These are phyloP conservation scores for Lasioglossum figueresi DNA, from an alignment of 2,888 invertebrate species.

Conservation along the genomic window DNA sequence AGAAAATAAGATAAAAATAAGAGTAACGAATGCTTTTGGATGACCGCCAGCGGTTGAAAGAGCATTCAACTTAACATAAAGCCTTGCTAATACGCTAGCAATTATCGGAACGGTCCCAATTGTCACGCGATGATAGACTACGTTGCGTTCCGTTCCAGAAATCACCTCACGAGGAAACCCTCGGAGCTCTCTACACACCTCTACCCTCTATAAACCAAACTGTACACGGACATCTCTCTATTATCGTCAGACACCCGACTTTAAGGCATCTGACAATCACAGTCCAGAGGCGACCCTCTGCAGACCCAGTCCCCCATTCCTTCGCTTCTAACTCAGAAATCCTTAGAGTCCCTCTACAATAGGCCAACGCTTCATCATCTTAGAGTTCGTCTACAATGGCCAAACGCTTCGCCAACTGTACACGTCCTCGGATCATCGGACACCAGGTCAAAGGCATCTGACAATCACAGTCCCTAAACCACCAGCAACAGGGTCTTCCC, in stretches of 20 bases:
- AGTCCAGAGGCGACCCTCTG: background rate
- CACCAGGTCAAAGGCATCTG: background rate
- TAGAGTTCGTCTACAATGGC: background rate
- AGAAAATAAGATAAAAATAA: background rate
- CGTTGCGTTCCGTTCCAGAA: background rate
- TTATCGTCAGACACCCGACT: background rate
- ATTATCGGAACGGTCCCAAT: background rate
- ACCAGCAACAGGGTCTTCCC: background rate
- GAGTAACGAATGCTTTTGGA: background rate
- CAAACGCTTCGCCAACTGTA: background rate
- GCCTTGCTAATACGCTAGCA: background rate
- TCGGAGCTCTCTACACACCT: background rate
- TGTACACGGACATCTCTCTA: background rate
- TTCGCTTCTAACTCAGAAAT: background rate
- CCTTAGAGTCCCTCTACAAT: background rate
- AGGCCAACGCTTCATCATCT: background rate
- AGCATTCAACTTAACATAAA: background rate
- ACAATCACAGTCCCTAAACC: background rate
- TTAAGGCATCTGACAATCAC: background rate
- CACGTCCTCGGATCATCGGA: background rate
- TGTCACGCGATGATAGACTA: background rate
- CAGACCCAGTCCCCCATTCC: too few species aligned
- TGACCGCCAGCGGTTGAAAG: constrained; percentile 54
- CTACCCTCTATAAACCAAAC: background rate
- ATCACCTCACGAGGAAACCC: background rate